Base-by-base conservation (phyloP, 2,113 vertebrate genomes). In the Saccopteryx leptura region DNA sequence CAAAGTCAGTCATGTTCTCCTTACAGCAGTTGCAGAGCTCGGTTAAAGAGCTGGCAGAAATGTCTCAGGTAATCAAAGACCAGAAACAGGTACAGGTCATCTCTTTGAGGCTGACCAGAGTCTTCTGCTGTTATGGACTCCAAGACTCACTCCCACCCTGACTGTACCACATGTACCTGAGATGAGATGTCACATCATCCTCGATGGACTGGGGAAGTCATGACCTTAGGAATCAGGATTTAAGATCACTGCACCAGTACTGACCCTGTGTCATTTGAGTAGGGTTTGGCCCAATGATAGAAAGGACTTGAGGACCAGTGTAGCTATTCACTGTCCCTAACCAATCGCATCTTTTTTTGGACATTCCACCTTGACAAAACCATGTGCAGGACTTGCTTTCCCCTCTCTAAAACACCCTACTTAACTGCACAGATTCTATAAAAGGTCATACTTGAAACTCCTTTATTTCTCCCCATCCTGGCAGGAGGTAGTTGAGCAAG, bases 1-100 rank as follows among this genome's bases (percentile, higher is more conserved):
- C 76, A 71, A 78, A 75, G 92, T 91, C 60, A 56, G n/a, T 28
- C 39, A 11, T n/a, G 33, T 19, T 48, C 24, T 84, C n/a, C 11
- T 72, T 26, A 33, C 6, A 81, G 56, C 74, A 66, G 46, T 13
- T 23, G 11, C 28, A 46, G 48, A 74, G 7, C 18, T 83, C 80
- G 78, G 48, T 86, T 54, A 85, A 69, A 33, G 33, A 89, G 82
- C 31, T 58, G 4, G 56, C 26, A 33, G 56, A 52, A 60, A 68
- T 0, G 2, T n/a, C 65, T 87, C 46, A 18, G n/a, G 75, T 89
- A 90, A 81, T 88, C 52, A 96, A 90, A 94, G 88, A 54, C 39
- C 72, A 74, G 78, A 90, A 96, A 68, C 86, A 94, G 69, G 74
- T 85, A 28, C 33, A 56, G 91, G 50, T 90, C 86, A 68, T 33